Evolutionary conservation across 2,888 invertebrate genomes (phyloP), one percentile per base, ranked within the genome.

Genomic region (Galeruca laticollis): DNA sequence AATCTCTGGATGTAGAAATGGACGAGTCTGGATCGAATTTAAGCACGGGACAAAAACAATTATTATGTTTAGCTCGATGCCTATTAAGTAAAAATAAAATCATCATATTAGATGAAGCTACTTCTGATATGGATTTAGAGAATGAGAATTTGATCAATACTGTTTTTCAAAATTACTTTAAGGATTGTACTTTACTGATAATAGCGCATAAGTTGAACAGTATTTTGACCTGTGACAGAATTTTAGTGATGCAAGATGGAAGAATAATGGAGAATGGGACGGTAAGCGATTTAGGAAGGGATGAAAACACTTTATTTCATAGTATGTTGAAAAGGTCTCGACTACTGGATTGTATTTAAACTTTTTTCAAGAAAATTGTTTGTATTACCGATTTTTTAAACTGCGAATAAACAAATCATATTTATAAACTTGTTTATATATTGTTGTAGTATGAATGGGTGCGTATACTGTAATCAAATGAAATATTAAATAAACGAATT

Each of bases 151-250:
- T 94, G 15, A 94, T 95, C 73, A 94, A 94, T 80, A 87, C 87
- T 40, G 93, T 93, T 0, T 93, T 95, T 71, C 86, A 93, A 73
- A 87, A 87, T 60, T 92, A 93, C 82, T 95, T 95, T 82, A 87
- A 87, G 0, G 87, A 89, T 33, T 94, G 94, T 82, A 94, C 94
- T 0, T 93, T 95, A 43, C 87, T 95, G 60, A 94, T 94, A 0
- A 93, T 95, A 61, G 95, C 95, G 35, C 95, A 95, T 85, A 88
- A 94, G 51, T 88, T 96, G 4, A 90, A 95, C 80, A 94, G 95
- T 0, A 92, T 96, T 68, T 93, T 95, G 91, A 94, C 95, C 84
- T 93, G 92, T 0, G 93, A 95, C 86, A 90, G 90, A 84, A 91
- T 95, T 69, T 83, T 95, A 77, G 94, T 95, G 13, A 90, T 96